Evolutionary conservation across 2,888 invertebrate species (phyloP), one percentile per base, ranked within the genome.

Genomic region (Aethes cnicana): DNA sequence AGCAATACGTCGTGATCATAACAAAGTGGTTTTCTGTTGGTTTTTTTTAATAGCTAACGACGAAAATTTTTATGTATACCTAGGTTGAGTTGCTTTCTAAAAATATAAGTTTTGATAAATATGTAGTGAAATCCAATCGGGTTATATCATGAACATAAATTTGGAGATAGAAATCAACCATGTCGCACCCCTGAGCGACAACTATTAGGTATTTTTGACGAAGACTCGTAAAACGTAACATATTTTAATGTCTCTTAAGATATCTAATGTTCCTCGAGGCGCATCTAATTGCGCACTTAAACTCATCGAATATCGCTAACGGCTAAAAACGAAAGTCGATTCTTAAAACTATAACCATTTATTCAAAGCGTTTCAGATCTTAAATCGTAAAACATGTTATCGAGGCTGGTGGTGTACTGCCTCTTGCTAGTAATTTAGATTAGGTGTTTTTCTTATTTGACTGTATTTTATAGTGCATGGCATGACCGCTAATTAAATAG

Each of bases 321-420:
- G 60, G 66, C 59, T 37, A 64, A 58, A 63, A 61, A 50, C 57
- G 64, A 67, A 63, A 64, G 64, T 56, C 52, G 41, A 55, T 62
- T 59, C 57, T 58, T 58, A 55, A 53, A 62, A 53, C 58, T 41
- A 58, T 58, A 61, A 59, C 57, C 59, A 58, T 66, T 59, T 62
- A 55, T 16, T 32, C 54, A 30, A 54, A 47, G 47, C 33, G 50
- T 47, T 52, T 52, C 53, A 43, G 36, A 52, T 48, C 33, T 55
- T 36, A 43, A 43, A 30, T 41, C 44, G 53, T 37, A 53, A 53
- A n/a, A 43, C 41, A 33, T n/a, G 20, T 21, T 41, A 47, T 35
- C 41, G 21, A 28, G 25, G 17, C 12, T n/a, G 49, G 49, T 47
- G 47, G 52, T 39, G 36, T n/a, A 23, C 44, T 25, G 21, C 17